These are phyloP conservation scores for Oncorhynchus keta DNA, from an alignment of 2,113 vertebrate genomes.

Conservation along the genomic window DNA sequence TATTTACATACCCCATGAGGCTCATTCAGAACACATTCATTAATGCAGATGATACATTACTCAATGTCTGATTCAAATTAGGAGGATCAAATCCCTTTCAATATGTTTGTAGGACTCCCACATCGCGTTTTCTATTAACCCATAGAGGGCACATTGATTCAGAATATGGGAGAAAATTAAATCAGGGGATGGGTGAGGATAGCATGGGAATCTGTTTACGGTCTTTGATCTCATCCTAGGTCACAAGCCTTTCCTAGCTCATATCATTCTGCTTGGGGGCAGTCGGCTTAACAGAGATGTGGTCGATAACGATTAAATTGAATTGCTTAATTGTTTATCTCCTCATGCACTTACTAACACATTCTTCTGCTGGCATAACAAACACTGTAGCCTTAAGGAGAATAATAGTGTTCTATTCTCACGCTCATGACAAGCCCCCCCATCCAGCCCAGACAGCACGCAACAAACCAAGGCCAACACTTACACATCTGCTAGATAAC, in stretches of 20 bases:
- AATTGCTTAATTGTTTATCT: constrained; percentile 42
- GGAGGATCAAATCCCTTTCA: background rate
- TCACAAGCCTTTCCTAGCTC: constrained; percentile 64
- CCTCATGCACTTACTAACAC: constrained; percentile 35
- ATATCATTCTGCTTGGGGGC: constrained; percentile 38
- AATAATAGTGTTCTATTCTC: constrained; percentile 41
- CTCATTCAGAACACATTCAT: constrained; percentile 33
- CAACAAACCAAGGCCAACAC: constrained; percentile 29
- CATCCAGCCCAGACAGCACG: constrained; percentile 35
- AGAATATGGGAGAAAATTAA: background rate
- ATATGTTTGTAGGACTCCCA: background rate
- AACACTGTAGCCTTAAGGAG: constrained; percentile 30
- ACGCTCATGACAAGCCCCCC: constrained; percentile 28
- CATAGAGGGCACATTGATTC: constrained; percentile 24
- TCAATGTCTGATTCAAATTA: constrained; percentile 17
- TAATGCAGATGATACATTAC: constrained; percentile 12
- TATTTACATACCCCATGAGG: constrained; percentile 11
- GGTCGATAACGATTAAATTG: constrained; percentile 51
- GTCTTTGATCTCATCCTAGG: constrained; percentile 49
- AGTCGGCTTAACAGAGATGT: constrained; percentile 39
- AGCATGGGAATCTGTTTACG: constrained; percentile 46
- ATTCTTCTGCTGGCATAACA: constrained; percentile 36
- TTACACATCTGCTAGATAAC: background rate
- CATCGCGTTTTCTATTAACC: background rate
- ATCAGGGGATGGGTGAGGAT: background rate